These are phyloP conservation scores for Dermatophagoides farinae DNA, from an alignment of 1,140 invertebrate species.

Conservation along the genomic window DNA sequence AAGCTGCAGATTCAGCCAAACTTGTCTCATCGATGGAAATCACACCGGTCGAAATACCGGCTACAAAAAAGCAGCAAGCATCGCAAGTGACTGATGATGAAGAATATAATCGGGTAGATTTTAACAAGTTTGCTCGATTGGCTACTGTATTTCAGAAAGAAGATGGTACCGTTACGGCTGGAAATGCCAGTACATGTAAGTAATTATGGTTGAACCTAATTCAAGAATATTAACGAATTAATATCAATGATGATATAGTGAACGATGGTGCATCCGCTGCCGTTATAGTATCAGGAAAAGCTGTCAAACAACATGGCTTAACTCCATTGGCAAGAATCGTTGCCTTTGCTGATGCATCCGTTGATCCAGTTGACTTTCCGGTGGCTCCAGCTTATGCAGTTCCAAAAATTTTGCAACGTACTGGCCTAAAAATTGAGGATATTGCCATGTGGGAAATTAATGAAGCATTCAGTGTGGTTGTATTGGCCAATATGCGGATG, in stretches of 20 bases:
- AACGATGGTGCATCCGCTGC: slow-evolving; percentile 91
- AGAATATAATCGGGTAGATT: slow-evolving; percentile 84
- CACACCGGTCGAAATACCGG: slow-evolving; percentile 57
- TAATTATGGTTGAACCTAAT: background rate
- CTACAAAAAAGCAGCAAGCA: slow-evolving; percentile 51
- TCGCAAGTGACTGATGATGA: slow-evolving; percentile 63
- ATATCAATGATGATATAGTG: slow-evolving; percentile 27
- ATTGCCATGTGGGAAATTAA: slow-evolving; percentile 93
- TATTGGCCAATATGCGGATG: slow-evolving; percentile 73
- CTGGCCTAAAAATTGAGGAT: slow-evolving; percentile 62
- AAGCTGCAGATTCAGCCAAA: slow-evolving; percentile 38
- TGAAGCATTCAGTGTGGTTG: slow-evolving; percentile 94
- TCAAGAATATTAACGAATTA: background rate
- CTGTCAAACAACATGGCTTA: slow-evolving; percentile 47
- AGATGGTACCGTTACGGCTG: slow-evolving; percentile 80
- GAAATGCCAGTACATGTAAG: slow-evolving; percentile 66
- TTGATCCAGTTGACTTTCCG: slow-evolving; percentile 90
- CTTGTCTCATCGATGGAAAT: slow-evolving; percentile 38
- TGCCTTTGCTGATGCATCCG: slow-evolving; percentile 80
- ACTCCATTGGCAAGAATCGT: slow-evolving; percentile 75
- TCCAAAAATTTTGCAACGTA: slow-evolving; percentile 54
- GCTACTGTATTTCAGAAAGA: slow-evolving; percentile 61
- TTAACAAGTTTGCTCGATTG: slow-evolving; percentile 72
- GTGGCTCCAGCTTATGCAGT: slow-evolving; percentile 78
- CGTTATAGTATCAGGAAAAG: slow-evolving; percentile 55